phyloP scores from a whole-genome alignment of 2,113 vertebrate genomes.

The Oxyura jamaicensis region DNA sequence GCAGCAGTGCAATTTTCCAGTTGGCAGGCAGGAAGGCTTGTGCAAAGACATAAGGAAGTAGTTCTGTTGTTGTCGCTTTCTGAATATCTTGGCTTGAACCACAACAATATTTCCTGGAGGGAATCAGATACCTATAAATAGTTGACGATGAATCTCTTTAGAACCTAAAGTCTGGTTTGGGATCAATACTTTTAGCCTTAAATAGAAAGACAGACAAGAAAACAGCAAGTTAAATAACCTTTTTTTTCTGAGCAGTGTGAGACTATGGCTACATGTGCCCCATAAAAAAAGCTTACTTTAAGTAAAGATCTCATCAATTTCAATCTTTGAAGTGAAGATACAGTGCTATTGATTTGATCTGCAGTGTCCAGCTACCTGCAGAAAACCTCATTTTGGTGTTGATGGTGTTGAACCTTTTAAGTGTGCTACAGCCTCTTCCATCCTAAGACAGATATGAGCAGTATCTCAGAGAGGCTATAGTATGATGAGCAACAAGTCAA shows the following conservation, averaged over 20 bases:
- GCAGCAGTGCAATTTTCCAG: background rate
- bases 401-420: background rate
- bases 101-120: background rate
- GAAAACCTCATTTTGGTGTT: background rate
- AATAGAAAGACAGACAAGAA: background rate
- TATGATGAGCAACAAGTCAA: background rate
- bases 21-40: background rate
- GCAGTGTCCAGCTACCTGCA: background rate
- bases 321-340: background rate
- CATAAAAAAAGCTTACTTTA: background rate
- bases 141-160: background rate
- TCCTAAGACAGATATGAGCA: background rate
- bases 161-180: background rate
- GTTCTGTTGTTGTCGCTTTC: background rate
- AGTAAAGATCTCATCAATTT: background rate
- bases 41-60: background rate
- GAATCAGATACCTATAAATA: background rate
- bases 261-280: fast-evolving
- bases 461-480: background rate
- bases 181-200: background rate
- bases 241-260: background rate
- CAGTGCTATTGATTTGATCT: background rate
- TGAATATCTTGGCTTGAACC: background rate
- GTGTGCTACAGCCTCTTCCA: background rate
- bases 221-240: background rate